Evolutionary conservation across 1,140 invertebrate species (phyloP), one percentile per base, ranked within the genome.

Genomic region (Ceratina japonica): DNA sequence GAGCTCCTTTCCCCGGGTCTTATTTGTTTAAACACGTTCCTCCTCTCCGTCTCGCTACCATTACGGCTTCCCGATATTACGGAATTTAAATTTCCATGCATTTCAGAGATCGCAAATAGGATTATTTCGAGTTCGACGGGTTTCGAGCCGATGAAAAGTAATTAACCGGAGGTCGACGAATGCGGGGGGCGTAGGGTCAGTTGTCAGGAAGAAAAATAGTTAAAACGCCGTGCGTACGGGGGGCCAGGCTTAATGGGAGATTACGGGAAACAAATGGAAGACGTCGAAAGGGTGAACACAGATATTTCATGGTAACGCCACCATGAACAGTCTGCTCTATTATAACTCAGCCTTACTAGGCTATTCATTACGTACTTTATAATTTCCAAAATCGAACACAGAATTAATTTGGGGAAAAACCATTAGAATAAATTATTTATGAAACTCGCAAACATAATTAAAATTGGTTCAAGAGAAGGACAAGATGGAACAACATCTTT

Each of bases 241-340:
- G 2, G 10, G 49, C 0, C 13, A 51, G 44, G 24, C 44, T 16
- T 8, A 22, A 51, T 18, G 49, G 22, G 22, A 68, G 65, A 68
- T 68, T 68, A 52, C 22, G 31, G 51, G 54, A 68, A 69, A 69
- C 51, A 56, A 69, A 69, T 69, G 66, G 51, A 54, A 54, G 22
- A 12, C 15, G 66, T 54, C 51, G 66, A 69, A 56, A 69, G 18
- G 0, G 22, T 18, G 51, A 10, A 27, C 24, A 54, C 22, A 54
- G 18, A 54, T 69, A 69, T 69, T 69, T 69, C 51, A 54, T 31
- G 66, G 18, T 31, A 69, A 69, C 66, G 24, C 12, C 10, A 31
- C 0, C 22, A 10, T 5, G 24, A 31, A n/a, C 15, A 24, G 24
- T 22, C 15, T 7, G 3, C 44, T 1, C 27, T 31, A 31, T 31